Evolutionary conservation across 2,113 vertebrate genomes (phyloP).

Genomic region (Indri indri): DNA sequence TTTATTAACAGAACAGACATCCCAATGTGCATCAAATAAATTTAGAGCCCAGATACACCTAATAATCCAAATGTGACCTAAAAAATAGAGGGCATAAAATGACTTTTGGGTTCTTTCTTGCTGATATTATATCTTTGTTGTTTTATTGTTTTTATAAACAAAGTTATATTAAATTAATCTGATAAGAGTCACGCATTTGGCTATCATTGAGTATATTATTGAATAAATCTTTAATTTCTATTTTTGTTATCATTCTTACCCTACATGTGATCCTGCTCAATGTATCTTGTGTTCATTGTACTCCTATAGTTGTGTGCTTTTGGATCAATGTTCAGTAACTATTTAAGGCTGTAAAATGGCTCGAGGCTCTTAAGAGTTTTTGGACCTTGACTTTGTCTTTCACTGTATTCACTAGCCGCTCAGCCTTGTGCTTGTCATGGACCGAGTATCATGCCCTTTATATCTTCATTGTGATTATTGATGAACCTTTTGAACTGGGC

Average conservation of each 20-base stretch:
- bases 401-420: not conserved
- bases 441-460: not conserved
- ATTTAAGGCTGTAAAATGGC: not conserved
- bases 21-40: not conserved
- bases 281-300: not conserved
- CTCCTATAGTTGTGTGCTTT: not conserved
- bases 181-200: not conserved
- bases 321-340: not conserved
- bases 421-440: not conserved
- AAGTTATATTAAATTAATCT: not conserved
- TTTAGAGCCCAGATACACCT: not conserved
- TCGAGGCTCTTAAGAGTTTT: not conserved
- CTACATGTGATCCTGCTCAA: not conserved
- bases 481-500: not conserved
- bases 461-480: slow-evolving; percentile 1
- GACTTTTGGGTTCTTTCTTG: not conserved
- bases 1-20: not conserved
- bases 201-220: not conserved
- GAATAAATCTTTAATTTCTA: not conserved
- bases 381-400: not conserved
- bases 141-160: not conserved
- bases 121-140: not conserved
- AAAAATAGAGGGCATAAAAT: not conserved
- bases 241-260: not conserved
- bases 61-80: not conserved